These are phyloP conservation scores for Monodelphis domestica DNA, from an alignment of 2,797 vertebrate genomes.

Conservation along the genomic window DNA sequence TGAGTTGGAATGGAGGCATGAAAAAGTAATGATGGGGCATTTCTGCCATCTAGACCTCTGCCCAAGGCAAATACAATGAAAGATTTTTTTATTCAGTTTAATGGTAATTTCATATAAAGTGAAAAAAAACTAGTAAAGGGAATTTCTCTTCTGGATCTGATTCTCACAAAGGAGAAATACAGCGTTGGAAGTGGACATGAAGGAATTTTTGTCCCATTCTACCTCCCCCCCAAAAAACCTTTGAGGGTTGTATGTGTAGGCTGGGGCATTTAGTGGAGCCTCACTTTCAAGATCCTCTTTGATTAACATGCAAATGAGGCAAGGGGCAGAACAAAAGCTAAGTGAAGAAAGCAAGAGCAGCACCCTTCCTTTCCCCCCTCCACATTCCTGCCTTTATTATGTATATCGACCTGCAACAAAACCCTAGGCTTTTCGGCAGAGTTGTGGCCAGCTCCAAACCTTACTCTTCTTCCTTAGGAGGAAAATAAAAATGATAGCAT, in stretches of 20 bases:
- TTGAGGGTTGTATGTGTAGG: neutral
- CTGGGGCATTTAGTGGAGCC: neutral
- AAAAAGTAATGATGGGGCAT: neutral
- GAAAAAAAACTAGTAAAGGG: neutral
- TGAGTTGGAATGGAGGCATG: neutral
- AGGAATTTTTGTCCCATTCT: neutral
- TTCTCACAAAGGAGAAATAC: neutral
- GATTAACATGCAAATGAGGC: neutral
- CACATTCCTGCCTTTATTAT: constrained; percentile 3
- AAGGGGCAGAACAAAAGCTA: neutral
- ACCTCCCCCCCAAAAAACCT: neutral
- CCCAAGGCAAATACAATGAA: neutral
- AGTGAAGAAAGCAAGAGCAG: neutral
- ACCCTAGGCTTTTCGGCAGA: neutral
- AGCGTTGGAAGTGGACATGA: neutral
- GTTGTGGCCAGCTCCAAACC: neutral
- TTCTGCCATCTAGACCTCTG: neutral
- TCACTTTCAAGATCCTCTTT: neutral
- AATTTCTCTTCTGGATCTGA: neutral
- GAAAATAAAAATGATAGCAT: neutral
- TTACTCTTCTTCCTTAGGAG: neutral
- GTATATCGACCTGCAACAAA: neutral
- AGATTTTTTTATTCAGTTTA: neutral
- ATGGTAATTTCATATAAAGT: neutral
- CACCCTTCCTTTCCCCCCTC: neutral